A percentile compares a stretch with the other conserved stretches of the same genome.
phyloP scores from a whole-genome alignment of 2,888 invertebrate genomes.

The Griposia aprilina region DNA sequence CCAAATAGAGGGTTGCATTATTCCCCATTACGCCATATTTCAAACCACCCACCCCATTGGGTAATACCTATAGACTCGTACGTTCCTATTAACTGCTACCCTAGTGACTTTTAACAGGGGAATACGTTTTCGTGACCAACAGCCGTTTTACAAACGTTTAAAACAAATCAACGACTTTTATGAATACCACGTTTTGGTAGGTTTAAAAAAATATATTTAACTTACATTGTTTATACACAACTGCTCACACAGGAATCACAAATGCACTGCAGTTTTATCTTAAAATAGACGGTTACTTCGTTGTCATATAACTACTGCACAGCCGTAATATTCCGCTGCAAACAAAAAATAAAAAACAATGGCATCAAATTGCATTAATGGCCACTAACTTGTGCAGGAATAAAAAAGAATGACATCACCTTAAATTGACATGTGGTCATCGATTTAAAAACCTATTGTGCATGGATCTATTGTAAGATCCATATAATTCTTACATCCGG shows the following conservation, averaged over 20 bases:
- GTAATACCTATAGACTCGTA: conserved; percentile 12
- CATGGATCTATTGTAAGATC: conserved; percentile 57
- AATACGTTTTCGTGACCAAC: conserved; percentile 50
- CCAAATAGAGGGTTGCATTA: conserved; percentile 23
- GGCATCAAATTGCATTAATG: conserved; percentile 34
- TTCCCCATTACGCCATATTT: conserved; percentile 38
- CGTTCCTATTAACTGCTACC: conserved; percentile 25
- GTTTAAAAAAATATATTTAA: background rate
- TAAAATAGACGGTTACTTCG: conserved; percentile 20
- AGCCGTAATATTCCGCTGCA: conserved; percentile 13
- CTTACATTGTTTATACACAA: conserved; percentile 16
- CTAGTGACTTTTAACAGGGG: conserved; percentile 36
- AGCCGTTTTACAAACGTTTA: conserved; percentile 54
- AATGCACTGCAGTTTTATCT: conserved; percentile 17
- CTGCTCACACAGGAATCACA: background rate
- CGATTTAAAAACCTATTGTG: conserved; percentile 16
- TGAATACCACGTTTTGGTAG: background rate
- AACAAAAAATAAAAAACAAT: conserved; percentile 50
- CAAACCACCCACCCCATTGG: conserved; percentile 15
- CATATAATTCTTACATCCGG: conserved; percentile 73
- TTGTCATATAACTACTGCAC: conserved; percentile 3
- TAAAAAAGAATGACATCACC: conserved; percentile 52
- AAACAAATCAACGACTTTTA: conserved; percentile 26
- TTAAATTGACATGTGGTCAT: conserved; percentile 30
- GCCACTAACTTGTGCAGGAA: conserved; percentile 15